phyloP scores from a whole-genome alignment of 2,113 vertebrate species.

The Morphnarchus princeps region DNA sequence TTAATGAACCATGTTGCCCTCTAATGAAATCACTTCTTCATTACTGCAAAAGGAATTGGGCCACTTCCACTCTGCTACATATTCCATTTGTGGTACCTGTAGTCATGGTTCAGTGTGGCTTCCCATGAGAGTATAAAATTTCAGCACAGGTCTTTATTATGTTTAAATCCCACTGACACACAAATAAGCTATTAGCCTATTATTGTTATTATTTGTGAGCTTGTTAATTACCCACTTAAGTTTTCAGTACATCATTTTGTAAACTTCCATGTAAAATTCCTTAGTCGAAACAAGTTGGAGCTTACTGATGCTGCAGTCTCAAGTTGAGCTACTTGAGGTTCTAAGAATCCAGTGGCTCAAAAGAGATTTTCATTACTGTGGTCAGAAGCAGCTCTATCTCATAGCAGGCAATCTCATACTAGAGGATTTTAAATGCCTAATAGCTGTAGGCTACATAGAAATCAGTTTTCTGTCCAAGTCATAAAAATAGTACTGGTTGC shows the following conservation, averaged over 20 bases:
- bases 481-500: slow-evolving; percentile 24
- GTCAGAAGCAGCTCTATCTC: background rate
- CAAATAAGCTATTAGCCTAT: background rate
- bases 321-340: background rate
- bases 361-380: background rate
- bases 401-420: background rate
- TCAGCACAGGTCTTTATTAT: background rate
- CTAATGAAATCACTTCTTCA: background rate
- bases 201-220: background rate
- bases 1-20: background rate
- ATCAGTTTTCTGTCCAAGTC: slow-evolving; percentile 1
- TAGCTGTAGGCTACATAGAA: background rate
- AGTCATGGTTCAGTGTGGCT: background rate
- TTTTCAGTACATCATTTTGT: background rate
- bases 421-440: slow-evolving; percentile 11
- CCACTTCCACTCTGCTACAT: background rate
- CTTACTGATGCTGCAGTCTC: background rate
- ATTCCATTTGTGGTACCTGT: background rate
- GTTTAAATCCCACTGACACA: background rate
- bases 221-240: background rate
- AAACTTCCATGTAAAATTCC: background rate
- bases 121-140: background rate
- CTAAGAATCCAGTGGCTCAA: background rate
- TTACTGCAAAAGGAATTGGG: background rate
- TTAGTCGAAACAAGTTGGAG: background rate